Evolutionary conservation across 2,797 vertebrate genomes (phyloP).

Genomic region (Rousettus madagascariensis): DNA sequence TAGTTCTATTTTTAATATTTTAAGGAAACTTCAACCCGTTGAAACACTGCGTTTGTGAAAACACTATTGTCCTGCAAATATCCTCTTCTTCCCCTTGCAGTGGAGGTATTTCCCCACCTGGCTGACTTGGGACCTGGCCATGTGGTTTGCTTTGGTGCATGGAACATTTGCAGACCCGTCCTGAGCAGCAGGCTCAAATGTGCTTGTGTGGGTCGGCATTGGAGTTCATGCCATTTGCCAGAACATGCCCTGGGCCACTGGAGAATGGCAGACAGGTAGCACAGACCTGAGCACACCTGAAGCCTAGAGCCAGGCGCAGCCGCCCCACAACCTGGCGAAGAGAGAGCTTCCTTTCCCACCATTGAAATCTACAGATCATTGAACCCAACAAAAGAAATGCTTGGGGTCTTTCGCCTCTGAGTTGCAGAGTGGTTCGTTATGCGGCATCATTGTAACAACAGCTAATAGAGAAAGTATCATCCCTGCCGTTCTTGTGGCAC

Average conservation of each 20-base stretch:
- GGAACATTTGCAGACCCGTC: accelerated
- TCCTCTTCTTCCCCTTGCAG: background rate
- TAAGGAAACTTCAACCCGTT: too few species aligned
- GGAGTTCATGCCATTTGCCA: background rate
- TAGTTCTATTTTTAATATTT: too few species aligned
- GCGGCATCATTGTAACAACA: accelerated
- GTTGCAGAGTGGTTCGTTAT: accelerated
- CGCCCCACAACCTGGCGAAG: accelerated
- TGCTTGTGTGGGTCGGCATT: accelerated
- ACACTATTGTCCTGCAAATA: accelerated
- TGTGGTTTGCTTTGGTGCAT: background rate
- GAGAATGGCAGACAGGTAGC: background rate
- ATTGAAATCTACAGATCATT: background rate
- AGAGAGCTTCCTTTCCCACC: accelerated
- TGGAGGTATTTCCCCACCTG: accelerated
- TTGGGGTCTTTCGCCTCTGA: accelerated
- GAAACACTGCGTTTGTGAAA: background rate
- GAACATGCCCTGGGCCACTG: background rate
- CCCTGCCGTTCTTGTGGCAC: background rate
- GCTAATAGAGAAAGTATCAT: background rate
- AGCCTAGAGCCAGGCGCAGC: background rate
- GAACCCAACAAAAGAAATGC: background rate
- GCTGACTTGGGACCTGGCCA: accelerated
- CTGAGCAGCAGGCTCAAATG: background rate
- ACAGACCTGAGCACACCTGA: background rate